Conservation (phyloP, 2,113 vertebrate genomes). For the Holacanthus passer region DNA sequence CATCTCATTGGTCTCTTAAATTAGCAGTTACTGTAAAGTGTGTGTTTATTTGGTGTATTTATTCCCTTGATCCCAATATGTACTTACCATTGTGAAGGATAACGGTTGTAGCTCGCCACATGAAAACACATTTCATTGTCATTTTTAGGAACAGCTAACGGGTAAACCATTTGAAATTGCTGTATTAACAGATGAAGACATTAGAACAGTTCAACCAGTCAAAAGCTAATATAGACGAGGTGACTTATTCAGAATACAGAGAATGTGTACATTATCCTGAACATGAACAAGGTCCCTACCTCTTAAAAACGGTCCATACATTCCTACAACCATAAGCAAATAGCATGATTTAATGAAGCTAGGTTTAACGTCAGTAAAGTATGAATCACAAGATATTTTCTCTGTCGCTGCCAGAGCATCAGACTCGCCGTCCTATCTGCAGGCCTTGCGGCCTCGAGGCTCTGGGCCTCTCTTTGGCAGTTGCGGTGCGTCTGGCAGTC, state of each 20-base stretch:
- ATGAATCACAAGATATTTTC: conserved; percentile 7
- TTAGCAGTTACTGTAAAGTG: conserved; percentile 39
- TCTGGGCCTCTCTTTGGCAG: conserved; percentile 57
- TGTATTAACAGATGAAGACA: not conserved
- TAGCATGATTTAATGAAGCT: conserved; percentile 2
- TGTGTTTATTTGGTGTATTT: conserved; percentile 37
- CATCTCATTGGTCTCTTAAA: conserved; percentile 22
- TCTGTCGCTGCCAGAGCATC: conserved; percentile 4
- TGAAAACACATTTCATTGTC: not conserved
- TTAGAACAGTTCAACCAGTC: not conserved
- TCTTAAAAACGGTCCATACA: not conserved
- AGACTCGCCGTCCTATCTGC: conserved; percentile 8
- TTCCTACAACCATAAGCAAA: not conserved
- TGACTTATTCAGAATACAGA: not conserved
- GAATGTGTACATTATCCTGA: not conserved
- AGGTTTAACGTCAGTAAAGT: conserved; percentile 3
- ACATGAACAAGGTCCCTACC: conserved; percentile 11
- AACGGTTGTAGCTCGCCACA: not conserved
- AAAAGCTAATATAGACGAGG: not conserved
- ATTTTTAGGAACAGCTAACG: not conserved
- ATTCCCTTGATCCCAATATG: conserved; percentile 33
- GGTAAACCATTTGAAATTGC: not conserved
- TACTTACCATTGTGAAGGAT: not conserved
- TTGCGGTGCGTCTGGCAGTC: conserved; percentile 40
- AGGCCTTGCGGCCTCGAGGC: conserved; percentile 25